phyloP scores from a whole-genome alignment of 2,888 invertebrate genomes.

The Dynastes maya region DNA sequence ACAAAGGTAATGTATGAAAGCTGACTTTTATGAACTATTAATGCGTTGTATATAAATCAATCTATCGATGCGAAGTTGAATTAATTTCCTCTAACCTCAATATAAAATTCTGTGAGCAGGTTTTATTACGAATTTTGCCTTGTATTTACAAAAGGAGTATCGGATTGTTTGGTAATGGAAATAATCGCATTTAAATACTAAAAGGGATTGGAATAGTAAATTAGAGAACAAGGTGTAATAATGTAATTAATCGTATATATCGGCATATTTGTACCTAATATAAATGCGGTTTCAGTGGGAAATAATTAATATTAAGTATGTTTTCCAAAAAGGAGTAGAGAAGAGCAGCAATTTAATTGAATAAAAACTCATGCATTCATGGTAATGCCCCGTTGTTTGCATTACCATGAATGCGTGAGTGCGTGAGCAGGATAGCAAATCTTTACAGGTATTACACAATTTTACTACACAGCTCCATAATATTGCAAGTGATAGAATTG shows the following conservation, averaged over 20 bases:
- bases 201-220: not conserved
- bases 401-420: not conserved
- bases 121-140: not conserved
- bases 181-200: not conserved
- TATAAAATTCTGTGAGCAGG: not conserved
- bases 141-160: slow-evolving; percentile 22
- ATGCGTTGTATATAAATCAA: slow-evolving; percentile 1
- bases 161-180: slow-evolving; percentile 10
- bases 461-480: no score
- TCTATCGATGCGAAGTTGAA: not conserved
- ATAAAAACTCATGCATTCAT: not conserved
- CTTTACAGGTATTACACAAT: no score
- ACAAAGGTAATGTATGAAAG: not conserved
- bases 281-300: not conserved
- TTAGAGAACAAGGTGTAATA: not conserved
- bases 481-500: no score
- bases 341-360: not conserved
- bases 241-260: not conserved
- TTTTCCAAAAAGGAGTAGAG: not conserved
- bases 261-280: not conserved
- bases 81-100: slow-evolving; percentile 28
- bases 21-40: not conserved
- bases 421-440: no score
- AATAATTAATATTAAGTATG: not conserved
- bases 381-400: no score